phyloP scores from a whole-genome alignment of 2,113 vertebrate species.

The Platichthys flesus region DNA sequence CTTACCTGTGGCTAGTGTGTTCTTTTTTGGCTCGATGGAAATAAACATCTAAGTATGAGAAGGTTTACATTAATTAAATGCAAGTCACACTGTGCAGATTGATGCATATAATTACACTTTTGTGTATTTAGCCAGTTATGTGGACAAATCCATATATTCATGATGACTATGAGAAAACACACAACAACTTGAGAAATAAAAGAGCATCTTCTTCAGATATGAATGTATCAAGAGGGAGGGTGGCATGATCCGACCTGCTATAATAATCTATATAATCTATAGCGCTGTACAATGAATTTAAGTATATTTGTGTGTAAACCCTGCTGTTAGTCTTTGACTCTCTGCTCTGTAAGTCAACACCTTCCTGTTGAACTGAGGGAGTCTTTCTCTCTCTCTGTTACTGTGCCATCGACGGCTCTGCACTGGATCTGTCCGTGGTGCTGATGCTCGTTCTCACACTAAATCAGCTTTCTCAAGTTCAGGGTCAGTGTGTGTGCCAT shows the following conservation, averaged over 20 bases:
- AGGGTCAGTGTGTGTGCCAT: constrained; percentile 55
- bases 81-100: too few relatives aligned
- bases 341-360: constrained; percentile 11
- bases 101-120: neutral
- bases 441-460: constrained; percentile 63
- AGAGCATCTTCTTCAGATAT: neutral
- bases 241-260: neutral
- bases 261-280: neutral
- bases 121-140: neutral
- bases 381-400: constrained; percentile 21
- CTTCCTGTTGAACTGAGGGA: constrained; percentile 22
- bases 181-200: neutral
- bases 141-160: neutral
- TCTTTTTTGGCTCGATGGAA: too few relatives aligned
- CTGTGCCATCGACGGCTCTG: constrained; percentile 38
- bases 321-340: constrained; percentile 3
- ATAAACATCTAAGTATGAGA: neutral
- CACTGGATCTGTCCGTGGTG: constrained; percentile 60
- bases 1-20: too few relatives aligned
- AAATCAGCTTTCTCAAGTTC: constrained; percentile 66
- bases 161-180: neutral
- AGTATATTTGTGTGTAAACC: constrained; percentile 12
- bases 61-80: too few relatives aligned
- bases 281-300: neutral
- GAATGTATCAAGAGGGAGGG: neutral